A percentile compares a stretch with the other conserved stretches of the same genome.
Evolutionary conservation across 1,140 invertebrate genomes (phyloP).

Genomic region (Drosophila pruinosa): DNA sequence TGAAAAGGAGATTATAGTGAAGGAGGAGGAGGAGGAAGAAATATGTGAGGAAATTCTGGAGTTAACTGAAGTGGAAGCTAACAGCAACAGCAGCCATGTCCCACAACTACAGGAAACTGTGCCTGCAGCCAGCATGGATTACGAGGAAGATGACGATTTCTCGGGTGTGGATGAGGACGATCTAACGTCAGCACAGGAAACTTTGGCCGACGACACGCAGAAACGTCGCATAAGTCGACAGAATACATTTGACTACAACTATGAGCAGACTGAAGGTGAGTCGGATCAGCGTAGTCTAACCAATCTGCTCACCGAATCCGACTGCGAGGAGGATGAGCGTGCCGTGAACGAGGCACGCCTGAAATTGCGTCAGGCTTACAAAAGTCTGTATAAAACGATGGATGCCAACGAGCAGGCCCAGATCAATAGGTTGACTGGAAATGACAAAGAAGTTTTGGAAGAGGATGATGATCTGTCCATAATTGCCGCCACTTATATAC

Average conservation of each 20-base stretch:
- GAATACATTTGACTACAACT: conserved; percentile 62
- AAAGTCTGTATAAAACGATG: conserved; percentile 66
- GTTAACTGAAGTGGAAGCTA: conserved; percentile 46
- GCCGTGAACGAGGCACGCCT: conserved; percentile 58
- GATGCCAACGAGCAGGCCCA: conserved; percentile 53
- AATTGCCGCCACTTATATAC: conserved; percentile 77
- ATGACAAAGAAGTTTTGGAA: conserved; percentile 20
- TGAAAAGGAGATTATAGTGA: conserved; percentile 25
- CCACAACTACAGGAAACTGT: neutral
- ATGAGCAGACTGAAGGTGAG: conserved; percentile 38
- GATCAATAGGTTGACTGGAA: conserved; percentile 49
- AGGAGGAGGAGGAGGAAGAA: conserved; percentile 51
- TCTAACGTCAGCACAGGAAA: conserved; percentile 25
- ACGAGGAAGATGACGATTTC: conserved; percentile 60
- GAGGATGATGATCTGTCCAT: conserved; percentile 76
- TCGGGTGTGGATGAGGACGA: conserved; percentile 66
- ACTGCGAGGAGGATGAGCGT: conserved; percentile 71
- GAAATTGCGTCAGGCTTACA: conserved; percentile 57
- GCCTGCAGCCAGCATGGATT: conserved; percentile 14
- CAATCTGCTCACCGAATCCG: conserved; percentile 72
- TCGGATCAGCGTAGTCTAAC: conserved; percentile 72
- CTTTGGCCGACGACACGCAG: conserved; percentile 1
- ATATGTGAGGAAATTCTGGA: conserved; percentile 77
- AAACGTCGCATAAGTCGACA: conserved; percentile 44
- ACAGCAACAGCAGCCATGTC: neutral